Evolutionary conservation across 2,113 vertebrate species (phyloP), one percentile per base, ranked within the genome.

Genomic region (Mirza zaza): DNA sequence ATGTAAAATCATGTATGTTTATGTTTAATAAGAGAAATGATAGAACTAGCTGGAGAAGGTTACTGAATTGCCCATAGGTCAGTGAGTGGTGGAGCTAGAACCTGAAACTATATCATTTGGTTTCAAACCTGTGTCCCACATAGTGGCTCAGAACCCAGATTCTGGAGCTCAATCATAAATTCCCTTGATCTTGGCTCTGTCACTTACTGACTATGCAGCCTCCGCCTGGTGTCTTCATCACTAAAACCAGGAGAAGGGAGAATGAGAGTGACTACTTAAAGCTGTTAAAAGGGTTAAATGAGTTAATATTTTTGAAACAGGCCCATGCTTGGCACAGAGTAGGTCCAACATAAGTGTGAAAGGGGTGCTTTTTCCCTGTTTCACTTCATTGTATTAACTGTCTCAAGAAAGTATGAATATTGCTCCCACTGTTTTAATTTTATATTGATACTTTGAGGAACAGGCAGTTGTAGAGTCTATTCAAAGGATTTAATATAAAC

Each of bases 401-500:
- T 52, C 39, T 27, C 2, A 55, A 20, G 45, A 87, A 75, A 89
- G 1, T 65, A 17, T 42, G 25, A 87, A 5, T 39, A 55, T 55
- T 14, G n/a, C 27, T 71, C n/a, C 61, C 3, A 2, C 8, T n/a
- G 8, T 84, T 87, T 90, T 77, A 90, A 50, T 52, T 90, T 93
- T 91, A 14, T 18, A 34, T 90, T 91, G 92, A 32, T 52, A 76
- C 11, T 81, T 70, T 36, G 45, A 91, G 82, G 52, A 96, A 14
- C 23, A 71, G 39, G 70, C 7, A 91, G 5, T 55, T 65, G 9
- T 85, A 61, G 76, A 27, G 23, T 39, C 18, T 55, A 59, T 87
- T 90, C 45, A 84, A 84, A 96, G n/a, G 27, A 75, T 29, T 91
- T 36, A 95, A 42, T 27, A 45, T 36, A 63, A 97, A 32, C 21